phyloP scores from a whole-genome alignment of 1,140 invertebrate genomes.

The Hyphantria cunea region DNA sequence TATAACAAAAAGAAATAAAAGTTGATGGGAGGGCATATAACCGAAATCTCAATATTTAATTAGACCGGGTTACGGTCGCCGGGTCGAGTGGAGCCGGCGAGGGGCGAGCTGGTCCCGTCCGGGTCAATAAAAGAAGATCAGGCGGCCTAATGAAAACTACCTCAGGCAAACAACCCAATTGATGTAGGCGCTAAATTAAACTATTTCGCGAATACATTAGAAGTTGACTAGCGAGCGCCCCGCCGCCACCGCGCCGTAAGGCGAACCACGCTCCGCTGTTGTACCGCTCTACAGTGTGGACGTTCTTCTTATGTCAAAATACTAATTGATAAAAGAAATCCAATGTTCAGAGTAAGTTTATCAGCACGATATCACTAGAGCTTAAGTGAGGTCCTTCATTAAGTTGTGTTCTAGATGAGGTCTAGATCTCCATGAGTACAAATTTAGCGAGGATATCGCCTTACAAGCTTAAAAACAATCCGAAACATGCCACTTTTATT shows the following conservation, averaged over 20 bases:
- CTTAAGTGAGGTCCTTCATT: too few species aligned
- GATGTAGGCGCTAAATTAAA: constrained; percentile 43
- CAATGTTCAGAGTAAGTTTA: too few species aligned
- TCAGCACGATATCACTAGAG: too few species aligned
- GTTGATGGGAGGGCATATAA: background rate
- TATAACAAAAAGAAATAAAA: too few species aligned
- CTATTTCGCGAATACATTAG: constrained; percentile 44
- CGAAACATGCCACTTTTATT: too few species aligned
- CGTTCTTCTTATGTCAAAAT: too few species aligned
- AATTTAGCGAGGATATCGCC: too few species aligned
- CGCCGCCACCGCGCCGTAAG: background rate
- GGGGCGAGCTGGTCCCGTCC: constrained; percentile 4
- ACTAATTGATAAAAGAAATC: too few species aligned
- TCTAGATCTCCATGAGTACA: too few species aligned
- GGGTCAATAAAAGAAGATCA: constrained; percentile 27
- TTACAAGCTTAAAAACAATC: too few species aligned
- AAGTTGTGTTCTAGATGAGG: too few species aligned
- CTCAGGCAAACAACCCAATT: constrained; percentile 20
- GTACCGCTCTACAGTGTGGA: background rate
- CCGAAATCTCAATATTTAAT: constrained; percentile 40
- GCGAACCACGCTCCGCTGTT: too few species aligned
- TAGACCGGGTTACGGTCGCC: constrained; percentile 22
- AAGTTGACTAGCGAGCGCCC: background rate
- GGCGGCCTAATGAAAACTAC: constrained; percentile 35
- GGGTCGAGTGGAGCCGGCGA: background rate